A percentile compares a stretch with the other conserved stretches of the same genome.
Conservation (phyloP, 2,888 invertebrate species). For the Drosophila nr. medialis region DNA sequence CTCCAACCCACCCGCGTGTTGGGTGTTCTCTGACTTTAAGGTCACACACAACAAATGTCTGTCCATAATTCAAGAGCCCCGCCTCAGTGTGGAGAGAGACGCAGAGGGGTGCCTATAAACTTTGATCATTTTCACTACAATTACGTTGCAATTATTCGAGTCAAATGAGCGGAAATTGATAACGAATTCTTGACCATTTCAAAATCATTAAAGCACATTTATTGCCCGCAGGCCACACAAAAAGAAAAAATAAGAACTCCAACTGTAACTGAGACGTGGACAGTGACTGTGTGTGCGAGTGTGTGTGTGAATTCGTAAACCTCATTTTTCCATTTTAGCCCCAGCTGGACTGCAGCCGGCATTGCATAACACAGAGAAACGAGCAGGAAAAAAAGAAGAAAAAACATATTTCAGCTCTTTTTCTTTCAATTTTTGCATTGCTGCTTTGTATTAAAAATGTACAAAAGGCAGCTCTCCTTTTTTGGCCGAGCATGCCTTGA, state of each 20-base stretch:
- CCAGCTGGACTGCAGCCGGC: slow-evolving; percentile 39
- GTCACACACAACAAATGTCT: slow-evolving; percentile 67
- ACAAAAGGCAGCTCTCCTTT: slow-evolving; percentile 53
- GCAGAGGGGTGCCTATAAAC: slow-evolving; percentile 33
- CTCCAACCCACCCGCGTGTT: not conserved
- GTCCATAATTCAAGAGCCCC: slow-evolving; percentile 51
- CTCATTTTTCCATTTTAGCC: slow-evolving; percentile 9
- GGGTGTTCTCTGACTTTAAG: slow-evolving; percentile 49
- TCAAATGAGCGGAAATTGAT: slow-evolving; percentile 45
- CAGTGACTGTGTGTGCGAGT: not conserved
- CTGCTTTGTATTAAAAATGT: slow-evolving; percentile 74
- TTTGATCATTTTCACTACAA: slow-evolving; percentile 76
- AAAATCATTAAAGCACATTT: slow-evolving; percentile 72
- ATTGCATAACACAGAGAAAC: slow-evolving; percentile 46
- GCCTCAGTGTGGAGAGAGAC: not conserved
- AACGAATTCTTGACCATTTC: slow-evolving; percentile 57
- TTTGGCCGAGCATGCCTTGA: slow-evolving; percentile 57
- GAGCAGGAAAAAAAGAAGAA: not conserved
- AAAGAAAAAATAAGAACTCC: not conserved
- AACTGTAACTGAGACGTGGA: not conserved
- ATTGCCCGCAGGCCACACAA: slow-evolving; percentile 38
- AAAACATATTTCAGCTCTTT: slow-evolving; percentile 17
- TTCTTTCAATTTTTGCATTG: slow-evolving; percentile 51
- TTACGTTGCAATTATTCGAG: slow-evolving; percentile 47
- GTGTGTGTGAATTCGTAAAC: not conserved